Evolutionary conservation across 2,888 invertebrate species (phyloP).

Genomic region (Dysmachus trigonus): DNA sequence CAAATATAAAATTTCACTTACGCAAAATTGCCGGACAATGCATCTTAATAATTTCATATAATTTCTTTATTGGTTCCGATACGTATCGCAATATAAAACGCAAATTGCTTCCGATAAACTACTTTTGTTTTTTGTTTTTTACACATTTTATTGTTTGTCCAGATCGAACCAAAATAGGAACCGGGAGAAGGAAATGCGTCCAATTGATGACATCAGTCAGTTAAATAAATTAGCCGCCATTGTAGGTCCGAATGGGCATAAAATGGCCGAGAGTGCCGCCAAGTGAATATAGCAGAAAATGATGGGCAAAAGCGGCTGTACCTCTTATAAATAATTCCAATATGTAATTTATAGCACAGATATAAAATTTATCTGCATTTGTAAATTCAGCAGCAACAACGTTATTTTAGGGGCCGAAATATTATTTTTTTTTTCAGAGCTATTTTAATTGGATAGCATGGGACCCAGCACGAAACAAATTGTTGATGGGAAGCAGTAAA

Average conservation of each 20-base stretch:
- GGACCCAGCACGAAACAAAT: not conserved
- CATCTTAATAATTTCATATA: not conserved
- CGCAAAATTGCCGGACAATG: not conserved
- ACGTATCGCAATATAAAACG: not conserved
- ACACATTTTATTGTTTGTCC: not conserved
- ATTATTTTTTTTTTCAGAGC: not conserved
- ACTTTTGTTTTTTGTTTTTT: not conserved
- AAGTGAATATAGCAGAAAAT: not conserved
- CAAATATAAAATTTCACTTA: not conserved
- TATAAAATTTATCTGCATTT: conserved; percentile 3
- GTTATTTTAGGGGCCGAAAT: not conserved
- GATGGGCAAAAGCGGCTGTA: not conserved
- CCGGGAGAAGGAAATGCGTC: not conserved
- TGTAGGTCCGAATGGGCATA: not conserved
- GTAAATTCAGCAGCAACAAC: conserved; percentile 1
- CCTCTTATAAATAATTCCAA: not conserved
- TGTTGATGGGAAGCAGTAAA: not conserved
- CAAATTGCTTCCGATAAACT: not conserved
- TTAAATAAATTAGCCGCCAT: not conserved
- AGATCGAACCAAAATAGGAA: not conserved
- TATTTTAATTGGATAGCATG: not conserved
- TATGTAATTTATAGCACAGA: conserved; percentile 10
- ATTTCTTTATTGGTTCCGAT: not conserved
- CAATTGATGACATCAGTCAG: not conserved
- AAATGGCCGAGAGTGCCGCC: not conserved